These are phyloP conservation scores for Drosophila grimshawi DNA, from an alignment of 1,140 invertebrate genomes.

Conservation along the genomic window DNA sequence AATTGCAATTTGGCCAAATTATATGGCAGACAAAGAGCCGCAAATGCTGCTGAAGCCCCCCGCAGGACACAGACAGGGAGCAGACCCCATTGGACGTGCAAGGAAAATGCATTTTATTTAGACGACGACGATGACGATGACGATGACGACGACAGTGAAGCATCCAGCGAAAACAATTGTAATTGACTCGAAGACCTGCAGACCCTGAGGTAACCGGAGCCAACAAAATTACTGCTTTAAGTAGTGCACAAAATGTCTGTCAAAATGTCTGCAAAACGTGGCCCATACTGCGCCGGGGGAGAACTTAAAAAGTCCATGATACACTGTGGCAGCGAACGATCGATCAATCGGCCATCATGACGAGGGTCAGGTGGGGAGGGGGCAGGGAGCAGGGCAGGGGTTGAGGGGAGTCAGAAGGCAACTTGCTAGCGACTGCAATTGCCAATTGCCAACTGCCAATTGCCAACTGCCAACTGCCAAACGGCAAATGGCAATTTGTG, in stretches of 20 bases:
- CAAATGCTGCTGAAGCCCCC: slow-evolving; percentile 55
- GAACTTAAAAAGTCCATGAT: slow-evolving; percentile 9
- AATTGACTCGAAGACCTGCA: slow-evolving; percentile 14
- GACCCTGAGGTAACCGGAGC: slow-evolving; percentile 5
- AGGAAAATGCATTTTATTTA: slow-evolving; percentile 76
- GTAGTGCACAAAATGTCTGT: slow-evolving; percentile 23
- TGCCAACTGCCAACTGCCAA: slow-evolving; percentile 57
- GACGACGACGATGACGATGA: slow-evolving; percentile 40
- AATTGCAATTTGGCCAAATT: slow-evolving; percentile 82
- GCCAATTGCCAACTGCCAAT: slow-evolving; percentile 57
- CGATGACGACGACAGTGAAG: slow-evolving; percentile 41
- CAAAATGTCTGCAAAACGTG: slow-evolving; percentile 80
- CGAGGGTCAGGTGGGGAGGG: not conserved
- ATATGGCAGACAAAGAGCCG: slow-evolving; percentile 74
- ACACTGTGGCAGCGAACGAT: not conserved
- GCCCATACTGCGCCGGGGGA: slow-evolving; percentile 57
- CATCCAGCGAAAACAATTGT: slow-evolving; percentile 52
- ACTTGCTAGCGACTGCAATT: slow-evolving; percentile 50
- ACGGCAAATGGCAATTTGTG: slow-evolving; percentile 57
- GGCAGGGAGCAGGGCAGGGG: not conserved
- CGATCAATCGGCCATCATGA: slow-evolving; percentile 38
- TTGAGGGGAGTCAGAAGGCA: too few relatives aligned
- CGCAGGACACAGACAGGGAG: slow-evolving; percentile 11
- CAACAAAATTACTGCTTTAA: slow-evolving; percentile 46
- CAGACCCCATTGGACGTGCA: slow-evolving; percentile 52